phyloP scores from a whole-genome alignment of 2,888 invertebrate genomes.

The Pterobdella sp. region DNA sequence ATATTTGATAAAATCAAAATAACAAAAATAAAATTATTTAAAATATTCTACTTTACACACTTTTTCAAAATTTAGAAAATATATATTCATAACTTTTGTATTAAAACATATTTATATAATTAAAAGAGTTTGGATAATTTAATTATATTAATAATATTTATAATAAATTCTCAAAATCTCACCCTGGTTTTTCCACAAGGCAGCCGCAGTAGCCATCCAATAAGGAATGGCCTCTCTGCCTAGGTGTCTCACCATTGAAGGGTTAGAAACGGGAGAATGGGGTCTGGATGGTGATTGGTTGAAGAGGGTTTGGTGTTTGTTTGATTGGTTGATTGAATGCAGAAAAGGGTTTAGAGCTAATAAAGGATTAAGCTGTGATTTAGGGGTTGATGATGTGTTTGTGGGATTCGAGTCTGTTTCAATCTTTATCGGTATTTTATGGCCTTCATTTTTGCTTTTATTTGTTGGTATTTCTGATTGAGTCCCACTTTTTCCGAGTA shows the following conservation, averaged over 20 bases:
- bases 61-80: no score
- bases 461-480: conserved; percentile 6
- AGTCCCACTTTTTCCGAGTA: conserved; percentile 11
- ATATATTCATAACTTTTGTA: no score
- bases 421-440: no score
- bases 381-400: background rate
- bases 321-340: background rate
- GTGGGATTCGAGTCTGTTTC: background rate
- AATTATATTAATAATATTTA: no score
- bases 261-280: background rate
- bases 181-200: conserved; percentile 26
- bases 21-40: background rate
- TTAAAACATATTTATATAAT: no score
- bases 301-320: background rate
- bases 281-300: background rate
- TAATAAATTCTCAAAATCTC: no score
- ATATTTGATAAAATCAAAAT: background rate
- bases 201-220: conserved; percentile 19
- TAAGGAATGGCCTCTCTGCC: conserved; percentile 19
- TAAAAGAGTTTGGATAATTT: no score
- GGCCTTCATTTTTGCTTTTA: no score
- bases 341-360: background rate
- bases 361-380: background rate
- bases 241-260: background rate
- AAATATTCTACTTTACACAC: background rate